Conservation (phyloP, 2,797 vertebrate species). For the Trematomus bernacchii region DNA sequence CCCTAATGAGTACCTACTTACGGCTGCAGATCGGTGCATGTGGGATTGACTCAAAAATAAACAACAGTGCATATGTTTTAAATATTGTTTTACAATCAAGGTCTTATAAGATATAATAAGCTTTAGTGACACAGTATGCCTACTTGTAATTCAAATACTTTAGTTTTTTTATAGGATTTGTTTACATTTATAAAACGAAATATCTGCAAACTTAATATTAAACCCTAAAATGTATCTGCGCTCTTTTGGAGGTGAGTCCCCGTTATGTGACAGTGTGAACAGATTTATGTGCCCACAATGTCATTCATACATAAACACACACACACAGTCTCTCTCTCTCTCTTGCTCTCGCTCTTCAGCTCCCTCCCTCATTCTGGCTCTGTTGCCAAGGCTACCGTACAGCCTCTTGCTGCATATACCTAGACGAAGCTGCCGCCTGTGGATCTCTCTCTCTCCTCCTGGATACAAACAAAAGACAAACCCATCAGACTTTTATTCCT, state of each 20-base stretch:
- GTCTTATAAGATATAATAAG: neutral
- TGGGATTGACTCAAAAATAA: conserved; percentile 23
- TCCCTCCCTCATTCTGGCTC: conserved; percentile 78
- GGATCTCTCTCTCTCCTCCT: conserved; percentile 78
- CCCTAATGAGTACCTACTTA: conserved; percentile 13
- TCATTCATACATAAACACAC: conserved; percentile 36
- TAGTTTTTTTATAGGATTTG: conserved; percentile 6
- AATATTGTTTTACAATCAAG: neutral
- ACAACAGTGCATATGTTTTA: conserved; percentile 7
- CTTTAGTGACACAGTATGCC: neutral
- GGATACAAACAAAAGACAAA: conserved; percentile 83
- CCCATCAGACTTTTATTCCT: conserved; percentile 65
- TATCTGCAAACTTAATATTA: neutral
- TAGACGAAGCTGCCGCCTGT: conserved; percentile 83
- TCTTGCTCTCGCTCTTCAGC: conserved; percentile 42
- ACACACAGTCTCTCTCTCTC: conserved; percentile 33
- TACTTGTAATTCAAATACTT: neutral
- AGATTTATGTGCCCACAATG: neutral
- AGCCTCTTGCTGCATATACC: conserved; percentile 87
- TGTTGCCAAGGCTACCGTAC: conserved; percentile 88
- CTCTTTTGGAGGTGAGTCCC: conserved; percentile 30
- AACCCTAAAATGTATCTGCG: neutral
- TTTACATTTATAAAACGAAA: neutral
- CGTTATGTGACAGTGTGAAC: conserved; percentile 30
- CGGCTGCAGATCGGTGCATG: neutral